phyloP scores from a whole-genome alignment of 2,113 vertebrate genomes.

The Glaucidium brasilianum region DNA sequence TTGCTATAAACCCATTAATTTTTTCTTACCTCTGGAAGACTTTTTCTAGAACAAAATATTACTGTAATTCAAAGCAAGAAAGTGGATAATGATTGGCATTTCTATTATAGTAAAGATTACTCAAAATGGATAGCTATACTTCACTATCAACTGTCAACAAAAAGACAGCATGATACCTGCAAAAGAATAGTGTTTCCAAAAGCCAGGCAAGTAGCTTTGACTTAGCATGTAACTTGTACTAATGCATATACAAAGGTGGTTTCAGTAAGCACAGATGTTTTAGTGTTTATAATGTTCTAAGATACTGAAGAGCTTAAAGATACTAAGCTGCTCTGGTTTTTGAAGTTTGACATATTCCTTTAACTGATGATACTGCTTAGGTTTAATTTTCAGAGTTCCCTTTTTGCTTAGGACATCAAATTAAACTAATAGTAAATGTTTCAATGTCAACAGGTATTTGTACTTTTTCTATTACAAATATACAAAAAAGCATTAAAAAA shows the following conservation, averaged over 20 bases:
- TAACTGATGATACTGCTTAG: background rate
- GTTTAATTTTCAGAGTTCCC: background rate
- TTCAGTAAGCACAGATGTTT: background rate
- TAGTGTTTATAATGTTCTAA: background rate
- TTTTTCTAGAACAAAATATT: background rate
- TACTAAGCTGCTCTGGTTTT: background rate
- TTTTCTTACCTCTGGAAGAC: background rate
- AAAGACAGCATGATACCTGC: background rate
- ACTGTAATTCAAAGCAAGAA: background rate
- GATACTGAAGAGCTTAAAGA: background rate
- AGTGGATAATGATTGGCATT: background rate
- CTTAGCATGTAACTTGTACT: background rate
- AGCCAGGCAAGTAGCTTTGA: background rate
- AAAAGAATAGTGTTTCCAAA: background rate
- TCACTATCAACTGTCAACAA: background rate
- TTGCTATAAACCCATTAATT: background rate
- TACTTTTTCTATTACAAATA: background rate
- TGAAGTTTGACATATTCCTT: background rate
- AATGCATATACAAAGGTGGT: background rate
- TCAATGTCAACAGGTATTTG: background rate
- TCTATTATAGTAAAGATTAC: background rate
- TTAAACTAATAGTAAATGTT: background rate
- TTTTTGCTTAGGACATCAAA: background rate
- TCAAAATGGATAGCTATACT: background rate
- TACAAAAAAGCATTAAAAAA: background rate